Evolutionary conservation across 2,888 invertebrate genomes (phyloP).

Genomic region (Ligdia adustata): DNA sequence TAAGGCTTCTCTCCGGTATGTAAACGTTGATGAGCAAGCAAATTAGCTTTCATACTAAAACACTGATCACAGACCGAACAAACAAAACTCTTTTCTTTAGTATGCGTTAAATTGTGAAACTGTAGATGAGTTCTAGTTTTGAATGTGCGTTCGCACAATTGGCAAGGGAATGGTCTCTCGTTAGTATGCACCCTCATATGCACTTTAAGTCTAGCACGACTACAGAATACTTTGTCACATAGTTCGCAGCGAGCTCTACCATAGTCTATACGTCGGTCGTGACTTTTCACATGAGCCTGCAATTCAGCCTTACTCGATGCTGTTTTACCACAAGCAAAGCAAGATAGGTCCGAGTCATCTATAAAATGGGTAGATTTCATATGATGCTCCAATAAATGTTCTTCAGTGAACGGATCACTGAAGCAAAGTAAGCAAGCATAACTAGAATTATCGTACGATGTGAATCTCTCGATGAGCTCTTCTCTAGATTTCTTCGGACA

Average conservation of each 20-base stretch:
- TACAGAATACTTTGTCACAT: not conserved
- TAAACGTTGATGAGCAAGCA: not conserved
- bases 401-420: no score
- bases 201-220: not conserved
- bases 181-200: not conserved
- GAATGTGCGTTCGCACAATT: not conserved
- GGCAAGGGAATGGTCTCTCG: not conserved
- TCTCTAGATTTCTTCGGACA: not conserved
- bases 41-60: not conserved
- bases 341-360: not conserved
- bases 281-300: not conserved
- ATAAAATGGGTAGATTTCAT: not conserved
- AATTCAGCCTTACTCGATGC: not conserved
- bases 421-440: no score
- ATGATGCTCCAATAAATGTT: not conserved
- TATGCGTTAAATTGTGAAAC: conserved; percentile 17
- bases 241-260: not conserved
- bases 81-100: not conserved
- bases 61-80: not conserved
- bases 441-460: no score
- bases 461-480: not conserved
- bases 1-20: not conserved
- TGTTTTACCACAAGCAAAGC: not conserved
- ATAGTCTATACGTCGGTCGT: not conserved
- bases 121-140: not conserved